Evolutionary conservation across 2,797 vertebrate species (phyloP), one percentile per base, ranked within the genome.

Genomic region (Poeciliopsis presidionis): DNA sequence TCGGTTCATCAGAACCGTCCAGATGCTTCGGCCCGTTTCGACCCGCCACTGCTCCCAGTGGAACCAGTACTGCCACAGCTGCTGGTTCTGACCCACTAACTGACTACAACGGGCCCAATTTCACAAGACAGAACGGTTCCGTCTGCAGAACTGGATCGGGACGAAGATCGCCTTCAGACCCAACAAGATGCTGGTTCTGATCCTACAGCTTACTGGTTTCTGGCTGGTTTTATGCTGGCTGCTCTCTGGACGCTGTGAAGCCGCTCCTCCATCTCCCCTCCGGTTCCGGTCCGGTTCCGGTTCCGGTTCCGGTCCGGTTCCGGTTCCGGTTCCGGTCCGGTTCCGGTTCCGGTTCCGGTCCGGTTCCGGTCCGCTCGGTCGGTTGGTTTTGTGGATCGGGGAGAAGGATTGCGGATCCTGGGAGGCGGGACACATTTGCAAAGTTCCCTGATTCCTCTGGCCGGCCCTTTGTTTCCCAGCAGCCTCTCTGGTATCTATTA

Each of bases 401-500:
- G 46, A 49, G 36, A 39, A 36, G 39, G 36, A 67, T 67, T 61
- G 41, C 13, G 3, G 25, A 41, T 59, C 30, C 28, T 14, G 9
- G 46, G 41, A 43, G 41, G 41, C 8, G 41, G 41, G 9, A 43
- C 43, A 45, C 12, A 45, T 45, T 77, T 43, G 65, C 33, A 82
- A 81, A 75, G 76, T 72, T 79, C 72, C 75, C 0, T 57, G 25
- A 11, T 16, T 63, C 59, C 43, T 70, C 25, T 28, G 46, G 77
- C 76, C 82, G 25, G 76, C 79, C 74, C 86, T 84, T 90, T 89
- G 86, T 90, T 88, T 87, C 86, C 86, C 79, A 77, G 80, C 82
- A 86, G 78, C 82, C 74, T 49, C 8, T 75, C 57, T 20, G 12
- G 49, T 84, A 91, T 92, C 85, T 78, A 93, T 91, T 84, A 93